Conservation (phyloP, 2,113 vertebrate genomes). For the Strix aluco region DNA sequence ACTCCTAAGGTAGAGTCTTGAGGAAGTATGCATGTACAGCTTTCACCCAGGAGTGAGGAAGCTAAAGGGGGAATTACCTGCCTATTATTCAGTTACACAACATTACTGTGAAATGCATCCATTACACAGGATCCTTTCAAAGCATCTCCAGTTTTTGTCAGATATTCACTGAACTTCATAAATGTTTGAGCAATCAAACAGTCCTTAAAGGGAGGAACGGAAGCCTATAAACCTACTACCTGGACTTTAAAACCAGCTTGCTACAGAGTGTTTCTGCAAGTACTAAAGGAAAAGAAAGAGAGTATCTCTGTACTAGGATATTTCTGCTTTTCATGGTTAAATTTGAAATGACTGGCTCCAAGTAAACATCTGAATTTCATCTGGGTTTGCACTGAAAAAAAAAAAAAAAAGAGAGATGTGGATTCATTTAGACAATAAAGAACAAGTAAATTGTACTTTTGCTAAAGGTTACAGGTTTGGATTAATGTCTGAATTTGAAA, state of each 20-base stretch:
- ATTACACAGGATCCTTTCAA: neutral
- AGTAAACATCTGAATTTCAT: slow-evolving; percentile 52
- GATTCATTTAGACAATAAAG: neutral
- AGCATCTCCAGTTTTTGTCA: neutral
- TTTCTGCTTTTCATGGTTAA: slow-evolving; percentile 44
- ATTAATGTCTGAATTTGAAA: slow-evolving; percentile 31
- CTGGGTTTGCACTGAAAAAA: neutral
- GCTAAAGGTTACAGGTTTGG: slow-evolving; percentile 26
- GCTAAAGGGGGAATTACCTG: neutral
- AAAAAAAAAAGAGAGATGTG: neutral
- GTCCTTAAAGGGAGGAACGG: neutral
- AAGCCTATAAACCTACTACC: neutral
- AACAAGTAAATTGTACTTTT: slow-evolving; percentile 1
- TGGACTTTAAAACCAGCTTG: neutral
- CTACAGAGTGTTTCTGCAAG: neutral
- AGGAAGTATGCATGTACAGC: neutral
- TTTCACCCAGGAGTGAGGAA: neutral
- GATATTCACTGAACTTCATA: neutral
- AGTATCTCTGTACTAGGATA: neutral
- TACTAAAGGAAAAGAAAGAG: slow-evolving; percentile 2
- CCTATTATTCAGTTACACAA: neutral
- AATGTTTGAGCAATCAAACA: neutral
- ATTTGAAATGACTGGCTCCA: slow-evolving; percentile 15
- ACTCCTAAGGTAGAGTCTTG: fast-evolving
- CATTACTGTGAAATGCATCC: neutral